Evolutionary conservation across 2,113 vertebrate species (phyloP), one percentile per base, ranked within the genome.

Genomic region (Pipa parva): DNA sequence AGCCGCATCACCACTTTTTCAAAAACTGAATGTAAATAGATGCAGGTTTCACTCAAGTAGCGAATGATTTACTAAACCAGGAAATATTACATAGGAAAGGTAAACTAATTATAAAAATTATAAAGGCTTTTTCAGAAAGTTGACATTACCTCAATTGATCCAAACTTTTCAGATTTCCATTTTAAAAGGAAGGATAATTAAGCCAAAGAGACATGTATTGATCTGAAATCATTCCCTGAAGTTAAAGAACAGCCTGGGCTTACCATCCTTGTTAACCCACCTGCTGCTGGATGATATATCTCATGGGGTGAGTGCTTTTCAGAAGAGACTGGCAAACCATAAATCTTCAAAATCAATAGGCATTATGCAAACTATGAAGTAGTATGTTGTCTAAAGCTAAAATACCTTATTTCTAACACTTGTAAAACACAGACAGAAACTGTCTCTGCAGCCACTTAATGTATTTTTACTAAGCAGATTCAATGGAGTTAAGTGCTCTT

Each of bases 161-260:
- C 51, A 72, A 64, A 71, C 74, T 77, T 77, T 61, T 71, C 48
- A 80, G 74, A 80, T 70, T 74, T 68, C 71, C 75, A 73, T 69
- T 77, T 84, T 83, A 77, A 75, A 80, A 84, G 72, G 59, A 69
- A 77, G 82, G 81, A 79, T 80, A 77, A 81, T 80, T 80, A 79
- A 77, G 74, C 31, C 71, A 75, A 65, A 75, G 57, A 60, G 79
- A 75, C 72, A 73, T 25, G 63, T 76, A 79, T 57, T 71, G 83
- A 88, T 85, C 82, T 76, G 64, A 77, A 82, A 80, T 76, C 73
- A 71, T 45, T 76, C 73, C 75, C 68, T 67, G 71, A 57, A 29
- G 75, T 77, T 71, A 50, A 37, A 71, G 57, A 69, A 27, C 65
- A 51, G 65, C 20, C 46, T 50, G 17, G 2, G 45, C 46, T 60